Percentiles rank a stretch among this genome's conserved stretches.
These are phyloP conservation scores for Drosophila siamana DNA, from an alignment of 2,888 invertebrate genomes.

Conservation along the genomic window DNA sequence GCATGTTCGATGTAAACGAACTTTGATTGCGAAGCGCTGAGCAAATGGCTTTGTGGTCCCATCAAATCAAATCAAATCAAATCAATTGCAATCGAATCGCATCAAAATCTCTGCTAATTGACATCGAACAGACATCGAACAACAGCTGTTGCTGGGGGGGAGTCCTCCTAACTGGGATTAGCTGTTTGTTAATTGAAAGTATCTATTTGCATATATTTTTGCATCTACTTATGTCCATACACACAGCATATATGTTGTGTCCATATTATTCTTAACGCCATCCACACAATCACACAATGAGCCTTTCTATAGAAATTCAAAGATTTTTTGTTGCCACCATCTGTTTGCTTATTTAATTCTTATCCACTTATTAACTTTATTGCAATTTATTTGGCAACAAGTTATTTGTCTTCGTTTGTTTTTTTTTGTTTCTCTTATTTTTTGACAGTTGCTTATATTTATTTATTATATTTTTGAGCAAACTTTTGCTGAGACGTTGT, in stretches of 20 bases:
- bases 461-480: slow-evolving; percentile 23
- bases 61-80: slow-evolving; percentile 1
- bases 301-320: slow-evolving; percentile 41
- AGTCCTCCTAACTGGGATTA: slow-evolving; percentile 9
- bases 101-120: too few species aligned
- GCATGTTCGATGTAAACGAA: slow-evolving; percentile 45
- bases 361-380: slow-evolving; percentile 52
- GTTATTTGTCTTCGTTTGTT: slow-evolving; percentile 21
- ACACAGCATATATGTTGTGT: slow-evolving; percentile 19
- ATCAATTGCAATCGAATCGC: background rate
- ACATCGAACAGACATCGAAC: too few species aligned
- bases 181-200: slow-evolving; percentile 38
- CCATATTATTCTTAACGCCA: slow-evolving; percentile 55
- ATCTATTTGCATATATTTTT: slow-evolving; percentile 29
- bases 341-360: slow-evolving; percentile 51
- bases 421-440: background rate
- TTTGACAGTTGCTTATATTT: slow-evolving; percentile 11
- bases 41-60: background rate
- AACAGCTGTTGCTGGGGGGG: background rate
- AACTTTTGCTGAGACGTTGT: slow-evolving; percentile 10
- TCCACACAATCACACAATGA: slow-evolving; percentile 41
- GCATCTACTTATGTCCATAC: background rate
- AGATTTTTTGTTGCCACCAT: background rate
- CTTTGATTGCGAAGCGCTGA: too few species aligned
- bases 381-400: slow-evolving; percentile 52